Base-by-base conservation (phyloP, 2,888 invertebrate genomes). In the Drosophila stalkeri region DNA sequence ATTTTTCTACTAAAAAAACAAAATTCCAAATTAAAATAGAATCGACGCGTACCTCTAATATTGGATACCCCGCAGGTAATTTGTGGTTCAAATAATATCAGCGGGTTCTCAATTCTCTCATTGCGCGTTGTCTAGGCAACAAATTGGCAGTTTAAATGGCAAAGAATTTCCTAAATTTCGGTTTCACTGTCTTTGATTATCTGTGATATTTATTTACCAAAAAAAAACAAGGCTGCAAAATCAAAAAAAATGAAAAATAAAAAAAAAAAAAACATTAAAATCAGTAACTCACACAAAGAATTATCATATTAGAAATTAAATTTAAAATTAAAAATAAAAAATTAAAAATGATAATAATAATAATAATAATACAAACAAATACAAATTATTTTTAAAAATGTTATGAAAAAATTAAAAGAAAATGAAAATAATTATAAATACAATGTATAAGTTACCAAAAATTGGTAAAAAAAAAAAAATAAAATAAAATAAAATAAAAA, bases 41-140 rank as follows among this genome's bases (percentile, higher is more conserved):
- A 71, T 81, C 77, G 79, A 80, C 90, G 91, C 76, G 85, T 91
- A 71, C 91, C 88, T 64, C 75, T 86, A 54, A 89, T 89, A 82
- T 74, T 90, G 91, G 91, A 92, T 84, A 77, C 76, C 72, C 79
- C 81, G 59, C 80, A 91, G 92, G 92, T 91, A 91, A 91, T 69
- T 78, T 51, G 69, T 56, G 62, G 51, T 35, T 60, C 2, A 55
- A 41, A 11, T 16, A 47, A 35, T 75, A 27, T 37, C n/a, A 33
- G n/a, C 16, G 54, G 41, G 61, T 49, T 46, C 35, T 57, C 39
- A 54, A 55, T 11, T 55, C 6, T 20, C 14, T 54, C 51, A 51
- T 31, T 61, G 37, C 51, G 74, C 57, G 59, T 56, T 64, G 44
- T 65, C 54, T 62, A 59, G 80, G 61, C 33, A 23, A 59, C 65